phyloP scores from a whole-genome alignment of 2,888 invertebrate genomes.

The Drosophila greeni region DNA sequence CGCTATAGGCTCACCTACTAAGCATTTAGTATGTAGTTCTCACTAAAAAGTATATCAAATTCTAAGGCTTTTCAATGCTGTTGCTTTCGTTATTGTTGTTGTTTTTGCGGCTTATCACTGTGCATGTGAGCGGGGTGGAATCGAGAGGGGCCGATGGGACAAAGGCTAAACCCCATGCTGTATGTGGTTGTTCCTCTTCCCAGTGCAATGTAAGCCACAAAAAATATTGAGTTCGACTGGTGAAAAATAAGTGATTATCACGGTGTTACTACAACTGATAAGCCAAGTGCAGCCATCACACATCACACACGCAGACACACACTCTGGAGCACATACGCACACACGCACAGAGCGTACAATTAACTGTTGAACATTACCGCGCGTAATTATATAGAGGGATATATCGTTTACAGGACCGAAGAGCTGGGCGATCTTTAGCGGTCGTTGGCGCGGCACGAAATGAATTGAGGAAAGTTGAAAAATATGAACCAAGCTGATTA shows the following conservation, averaged over 20 bases:
- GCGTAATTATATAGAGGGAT: constrained; percentile 32
- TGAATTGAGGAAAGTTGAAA: constrained; percentile 26
- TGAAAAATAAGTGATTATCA: constrained; percentile 49
- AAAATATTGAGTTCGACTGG: constrained; percentile 51
- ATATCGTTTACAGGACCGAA: constrained; percentile 21
- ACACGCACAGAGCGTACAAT: constrained; percentile 17
- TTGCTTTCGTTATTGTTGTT: constrained; percentile 7
- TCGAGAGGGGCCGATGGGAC: constrained; percentile 10
- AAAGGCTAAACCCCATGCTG: constrained; percentile 25
- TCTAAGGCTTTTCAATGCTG: constrained; percentile 16
- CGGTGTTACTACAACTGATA: constrained; percentile 31
- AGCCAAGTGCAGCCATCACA: constrained; percentile 21
- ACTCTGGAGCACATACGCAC: constrained; percentile 6
- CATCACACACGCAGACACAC: constrained; percentile 9
- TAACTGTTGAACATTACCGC: constrained; percentile 43
- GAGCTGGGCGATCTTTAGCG: constrained; percentile 25
- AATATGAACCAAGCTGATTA: constrained; percentile 42
- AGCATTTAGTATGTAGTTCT: constrained; percentile 31
- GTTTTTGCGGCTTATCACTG: constrained; percentile 51
- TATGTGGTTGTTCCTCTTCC: constrained; percentile 7
- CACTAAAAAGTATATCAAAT: constrained; percentile 35
- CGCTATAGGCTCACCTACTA: constrained; percentile 15
- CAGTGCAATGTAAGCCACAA: constrained; percentile 55
- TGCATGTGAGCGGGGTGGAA: constrained; percentile 4
- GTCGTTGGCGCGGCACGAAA: constrained; percentile 14